Base-by-base conservation (phyloP, 2,888 invertebrate genomes). In the Andrena marginata region DNA sequence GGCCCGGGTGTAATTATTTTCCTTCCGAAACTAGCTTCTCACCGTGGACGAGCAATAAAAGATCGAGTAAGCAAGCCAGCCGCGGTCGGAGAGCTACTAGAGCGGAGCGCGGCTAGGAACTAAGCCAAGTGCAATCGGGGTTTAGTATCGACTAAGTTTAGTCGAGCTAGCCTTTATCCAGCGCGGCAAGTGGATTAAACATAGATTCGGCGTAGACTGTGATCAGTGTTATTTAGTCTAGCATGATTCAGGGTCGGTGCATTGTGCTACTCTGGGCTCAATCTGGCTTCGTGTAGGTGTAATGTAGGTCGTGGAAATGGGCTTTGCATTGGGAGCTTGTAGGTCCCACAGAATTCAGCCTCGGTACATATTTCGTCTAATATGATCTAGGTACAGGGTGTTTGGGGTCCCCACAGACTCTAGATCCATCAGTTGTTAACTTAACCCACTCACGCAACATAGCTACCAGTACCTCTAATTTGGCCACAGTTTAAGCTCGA, bases 101-200 rank as follows among this genome's bases (percentile, higher is more conserved):
- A 26, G 23, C 10, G 20, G 29, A 54, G 23, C 2, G n/a, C 13
- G n/a, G 51, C 23, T 42, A 60, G 77, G 60, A 74, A 60, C 75
- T 74, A 67, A 77, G 75, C 77, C 75, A 77, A 77, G 59, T 49
- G 67, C 29, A 23, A 51, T 67, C 67, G 74, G 31, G 65, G 8
- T 67, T 60, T 5, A 23, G 59, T 48, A 69, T 59, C 69, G 31
- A n/a, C 69, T 70, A 64, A 26, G 64, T 59, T 64, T 64, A 78
- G 69, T 59, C 69, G 59, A 13, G 79, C 29, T 56, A 49, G 79
- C 79, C 64, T 42, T 79, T 79, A 64, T 79, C 79, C 79, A 70
- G 78, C 54, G 33, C 16, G 42, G 35, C 20, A 49, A 10, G 13
- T 20, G 16, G n/a, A 20, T 16, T 69, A 64, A 77, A 78, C 79